Conservation (phyloP, 2,113 vertebrate species). For the Argyrosomus japonicus region DNA sequence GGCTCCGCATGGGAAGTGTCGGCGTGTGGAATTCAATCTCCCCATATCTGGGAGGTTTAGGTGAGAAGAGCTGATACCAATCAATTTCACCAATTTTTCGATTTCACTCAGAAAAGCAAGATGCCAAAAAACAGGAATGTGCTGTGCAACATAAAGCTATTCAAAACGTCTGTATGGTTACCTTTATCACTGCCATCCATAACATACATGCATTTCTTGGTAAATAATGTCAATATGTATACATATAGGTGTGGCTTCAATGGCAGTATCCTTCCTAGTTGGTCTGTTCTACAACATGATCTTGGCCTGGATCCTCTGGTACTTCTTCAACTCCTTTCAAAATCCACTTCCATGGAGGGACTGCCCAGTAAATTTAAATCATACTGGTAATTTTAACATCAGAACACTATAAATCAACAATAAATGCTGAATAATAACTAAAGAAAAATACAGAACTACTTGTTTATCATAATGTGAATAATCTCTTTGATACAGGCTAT, state of each 20-base stretch:
- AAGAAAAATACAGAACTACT: neutral
- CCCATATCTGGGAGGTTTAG: constrained; percentile 85
- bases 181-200: neutral
- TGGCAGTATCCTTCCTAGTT: constrained; percentile 82
- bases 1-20: constrained; percentile 84
- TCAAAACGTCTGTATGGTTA: neutral
- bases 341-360: constrained; percentile 86
- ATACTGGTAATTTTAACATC: constrained; percentile 78
- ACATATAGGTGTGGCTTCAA: constrained; percentile 82
- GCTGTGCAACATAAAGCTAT: neutral
- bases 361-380: constrained; percentile 84
- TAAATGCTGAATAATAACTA: constrained; percentile 1
- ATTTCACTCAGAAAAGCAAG: neutral
- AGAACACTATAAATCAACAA: neutral
- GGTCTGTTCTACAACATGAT: constrained; percentile 87
- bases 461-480: neutral
- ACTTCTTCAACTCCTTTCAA: constrained; percentile 89
- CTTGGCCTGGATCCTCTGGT: constrained; percentile 89
- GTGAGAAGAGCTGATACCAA: constrained; percentile 59
- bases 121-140: neutral
- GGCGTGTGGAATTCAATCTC: constrained; percentile 87
- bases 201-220: neutral
- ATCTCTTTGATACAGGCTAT: constrained; percentile 40
- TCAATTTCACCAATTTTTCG: neutral
- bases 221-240: neutral